These are phyloP conservation scores for Nannospalax galili DNA, from an alignment of 2,113 vertebrate species.

Conservation along the genomic window DNA sequence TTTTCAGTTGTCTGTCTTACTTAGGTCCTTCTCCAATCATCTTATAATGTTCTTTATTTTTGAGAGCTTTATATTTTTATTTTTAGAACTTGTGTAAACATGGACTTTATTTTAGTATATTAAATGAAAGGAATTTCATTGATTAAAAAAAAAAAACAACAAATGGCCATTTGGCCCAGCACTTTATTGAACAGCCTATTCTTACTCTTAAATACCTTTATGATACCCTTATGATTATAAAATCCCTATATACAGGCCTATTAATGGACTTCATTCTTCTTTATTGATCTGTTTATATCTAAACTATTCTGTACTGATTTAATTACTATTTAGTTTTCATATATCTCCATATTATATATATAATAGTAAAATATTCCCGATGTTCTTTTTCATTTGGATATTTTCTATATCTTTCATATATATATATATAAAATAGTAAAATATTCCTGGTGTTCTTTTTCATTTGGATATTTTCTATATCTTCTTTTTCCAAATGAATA, in stretches of 20 bases:
- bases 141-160: not conserved
- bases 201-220: not conserved
- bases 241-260: not conserved
- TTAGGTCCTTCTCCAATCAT: not conserved
- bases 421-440: no score
- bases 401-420: constrained; percentile 37
- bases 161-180: not conserved
- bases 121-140: not conserved
- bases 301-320: not conserved
- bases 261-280: constrained; percentile 19
- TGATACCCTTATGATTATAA: not conserved
- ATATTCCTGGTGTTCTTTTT: no score
- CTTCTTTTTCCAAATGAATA: constrained; percentile 14
- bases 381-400: constrained; percentile 27
- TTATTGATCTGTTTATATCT: not conserved
- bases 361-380: not conserved
- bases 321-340: constrained; percentile 19
- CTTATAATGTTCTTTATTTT: not conserved
- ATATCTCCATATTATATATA: not conserved
- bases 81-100: not conserved
- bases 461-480: no score
- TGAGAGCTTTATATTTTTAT: not conserved
- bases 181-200: constrained; percentile 28
- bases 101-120: not conserved
- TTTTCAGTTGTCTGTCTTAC: not conserved